Base-by-base conservation (phyloP, 1,140 invertebrate genomes). In the Drosophila nebulosa region DNA sequence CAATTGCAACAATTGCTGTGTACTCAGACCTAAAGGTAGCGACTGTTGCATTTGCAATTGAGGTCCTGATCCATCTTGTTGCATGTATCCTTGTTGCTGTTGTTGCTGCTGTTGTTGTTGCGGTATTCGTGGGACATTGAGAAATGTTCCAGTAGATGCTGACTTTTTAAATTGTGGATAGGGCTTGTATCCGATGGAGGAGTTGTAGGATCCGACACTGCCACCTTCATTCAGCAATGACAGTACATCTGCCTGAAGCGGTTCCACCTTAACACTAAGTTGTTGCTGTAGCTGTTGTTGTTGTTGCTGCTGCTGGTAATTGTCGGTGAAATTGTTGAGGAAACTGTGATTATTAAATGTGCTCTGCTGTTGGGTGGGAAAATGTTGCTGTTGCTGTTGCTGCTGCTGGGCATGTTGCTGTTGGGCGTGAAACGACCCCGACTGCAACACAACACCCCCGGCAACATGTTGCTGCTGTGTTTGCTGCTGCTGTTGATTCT, bases 111-210 rank as follows among this genome's bases (percentile, higher is more conserved):
- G 83, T 26, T 79, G 76, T 2, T 76, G 70, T 21, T 74, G 50
- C 26, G 64, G 71, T 14, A 79, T 32, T 3, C 79, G 67, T n/a
- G 79, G 79, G 14, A 91, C 70, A 70, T 91, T 91, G 10, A 90
- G 65, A 68, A 89, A 91, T 3, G 86, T 78, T 26, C 90, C 90
- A 4, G 90, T 90, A 0, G 90, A 91, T 4, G 90, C 79, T 1
- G 90, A 91, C 55, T 91, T 91, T 18, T 90, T 90, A 18, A 90
- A 90, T 56, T 77, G 90, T 27, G 90, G 81, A 88, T 91, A 91
- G 30, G 90, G 90, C 42, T 91, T 91, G 39, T 89, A 91, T 12
- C 79, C 69, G n/a, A 90, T 90, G 16, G 76, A 68, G 22, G 76
- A 66, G 55, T 69, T 79, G 57, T 88, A 89, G 6, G 58, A 52